Evolutionary conservation across 1,140 invertebrate genomes (phyloP), one percentile per base, ranked within the genome.

Genomic region (Trachelipus rathkii): DNA sequence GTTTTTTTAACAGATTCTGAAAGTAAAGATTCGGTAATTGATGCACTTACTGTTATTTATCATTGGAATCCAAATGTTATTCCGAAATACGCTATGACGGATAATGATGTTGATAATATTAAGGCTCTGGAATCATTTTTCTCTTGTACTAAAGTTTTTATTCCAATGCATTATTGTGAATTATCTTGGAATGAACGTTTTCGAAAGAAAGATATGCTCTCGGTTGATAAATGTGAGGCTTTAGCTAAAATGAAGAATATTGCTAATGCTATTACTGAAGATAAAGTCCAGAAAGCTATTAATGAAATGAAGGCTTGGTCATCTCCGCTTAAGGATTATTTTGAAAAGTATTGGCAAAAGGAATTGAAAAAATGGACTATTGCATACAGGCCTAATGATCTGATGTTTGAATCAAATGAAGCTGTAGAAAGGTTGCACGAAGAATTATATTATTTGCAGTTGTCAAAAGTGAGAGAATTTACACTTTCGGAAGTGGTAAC

Each of bases 341-440:
- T 60, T 60, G 50, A 60, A 60, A 60, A 60, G 8, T 60, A 13
- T 60, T 60, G 50, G 50, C 50, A 60, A 8, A 60, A 60, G 19
- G 50, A 60, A 19, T 15, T 60, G 4, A 60, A 60, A 19, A 60
- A 19, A 8, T 60, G 50, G 50, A 19, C 50, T 13, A 60, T 60
- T 60, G 50, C 50, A 19, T 60, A 60, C 8, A 13, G 50, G 11
- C 50, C 50, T 60, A 15, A 13, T 60, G 50, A 60, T 60, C 19
- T 60, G 50, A 13, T 60, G 11, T 60, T 60, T 60, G 50, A 60
- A 60, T 15, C 50, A 13, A 60, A 60, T 60, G 50, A 60, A 60
- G 50, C 50, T 15, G 50, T 60, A 15, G 50, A 60, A 13, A 60
- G 50, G 8, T 15, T 60, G 19, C 11, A 60, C 8, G 50, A 60